Base-by-base conservation (phyloP, 2,113 vertebrate species). In the Sinocyclocheilus grahami region DNA sequence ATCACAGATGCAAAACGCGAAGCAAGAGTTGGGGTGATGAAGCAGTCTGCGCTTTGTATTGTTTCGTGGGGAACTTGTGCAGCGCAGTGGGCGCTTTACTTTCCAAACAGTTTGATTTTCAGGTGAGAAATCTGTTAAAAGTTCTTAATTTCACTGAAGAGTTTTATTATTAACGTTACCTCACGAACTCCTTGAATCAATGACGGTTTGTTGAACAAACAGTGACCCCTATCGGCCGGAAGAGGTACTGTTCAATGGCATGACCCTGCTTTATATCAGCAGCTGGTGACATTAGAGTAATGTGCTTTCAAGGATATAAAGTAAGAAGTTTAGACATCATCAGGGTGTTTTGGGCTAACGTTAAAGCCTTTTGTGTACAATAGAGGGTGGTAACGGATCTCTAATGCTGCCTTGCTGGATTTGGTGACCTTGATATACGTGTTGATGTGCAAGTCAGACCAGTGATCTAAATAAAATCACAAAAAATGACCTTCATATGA, bases 11-110 rank as follows among this genome's bases (percentile, higher is more conserved):
- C 86, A 88, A 10, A 3, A 72, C 51, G 12, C 93, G 89, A 71
- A 78, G 78, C 1, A 5, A 22, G 13, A 63, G 3, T 84, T 63
- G 83, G 2, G 88, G 91, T 24, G 88, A 81, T 18, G 86, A 87
- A 0, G 12, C 81, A 0, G 83, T 87, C 20, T 90, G 89, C 18
- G 89, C 91, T 4, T 42, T 94, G 0, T 96, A 95, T 90, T 89
- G 93, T 90, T 93, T 96, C 58, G 80, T 96, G 37, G 95, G 95
- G 7, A 92, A 94, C 86, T 12, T 96, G 76, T 96, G 96, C 86
- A 92, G 92, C 69, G 65, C 91, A 0, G 65, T 91, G 0, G 94
- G 96, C 16, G 95, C 94, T 0, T 24, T 95, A 76, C 93, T 97
- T 1, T 92, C 96, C 63, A 93, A 89, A 13, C 95, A 96, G 89